Conservation (phyloP, 1,140 invertebrate species). For the Listronotus bonariensis region DNA sequence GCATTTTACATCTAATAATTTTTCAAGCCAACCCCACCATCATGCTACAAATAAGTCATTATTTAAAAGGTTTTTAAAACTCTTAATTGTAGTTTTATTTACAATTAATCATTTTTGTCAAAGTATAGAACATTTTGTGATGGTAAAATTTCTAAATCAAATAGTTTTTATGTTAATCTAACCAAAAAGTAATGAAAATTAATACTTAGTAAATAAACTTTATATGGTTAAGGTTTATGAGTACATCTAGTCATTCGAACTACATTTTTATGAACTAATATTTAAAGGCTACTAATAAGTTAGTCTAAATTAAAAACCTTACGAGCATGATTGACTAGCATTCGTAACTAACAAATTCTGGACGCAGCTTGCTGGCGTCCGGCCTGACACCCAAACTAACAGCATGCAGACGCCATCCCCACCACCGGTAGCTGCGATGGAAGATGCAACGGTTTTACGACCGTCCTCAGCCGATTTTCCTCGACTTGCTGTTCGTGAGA, state of each 20-base stretch:
- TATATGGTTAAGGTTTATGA: slow-evolving; percentile 13
- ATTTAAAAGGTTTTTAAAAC: no score
- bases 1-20: no score
- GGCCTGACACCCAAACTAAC: slow-evolving; percentile 32
- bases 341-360: slow-evolving; percentile 35
- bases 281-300: no score
- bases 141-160: neutral
- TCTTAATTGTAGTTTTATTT: no score
- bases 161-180: slow-evolving; percentile 2
- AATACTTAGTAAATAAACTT: no score
- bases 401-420: slow-evolving; percentile 33
- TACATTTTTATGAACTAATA: neutral
- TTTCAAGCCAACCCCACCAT: no score
- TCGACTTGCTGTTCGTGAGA: slow-evolving; percentile 80
- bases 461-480: slow-evolving; percentile 73
- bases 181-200: no score
- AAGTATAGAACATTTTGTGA: no score
- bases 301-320: neutral
- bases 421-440: neutral
- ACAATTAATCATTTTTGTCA: no score
- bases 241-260: slow-evolving; percentile 19
- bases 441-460: slow-evolving; percentile 52
- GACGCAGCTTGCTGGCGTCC: slow-evolving; percentile 26
- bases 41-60: no score
- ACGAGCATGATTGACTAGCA: neutral